phyloP scores from a whole-genome alignment of 2,113 vertebrate genomes.

The Poeciliopsis prolifica region DNA sequence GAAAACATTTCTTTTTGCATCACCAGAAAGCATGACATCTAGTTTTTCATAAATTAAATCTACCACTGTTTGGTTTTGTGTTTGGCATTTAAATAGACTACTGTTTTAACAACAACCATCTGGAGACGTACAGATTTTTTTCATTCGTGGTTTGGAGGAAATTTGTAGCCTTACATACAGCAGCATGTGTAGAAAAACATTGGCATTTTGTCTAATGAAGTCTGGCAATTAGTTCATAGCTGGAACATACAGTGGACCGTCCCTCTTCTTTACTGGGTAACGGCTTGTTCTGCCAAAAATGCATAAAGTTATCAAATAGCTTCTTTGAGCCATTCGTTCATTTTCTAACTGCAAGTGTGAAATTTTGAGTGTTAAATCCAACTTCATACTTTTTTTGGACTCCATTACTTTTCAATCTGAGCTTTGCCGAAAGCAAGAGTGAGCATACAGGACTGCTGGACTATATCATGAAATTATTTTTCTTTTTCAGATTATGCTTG shows the following conservation, averaged over 20 bases:
- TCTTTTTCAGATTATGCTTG: slow-evolving; percentile 13
- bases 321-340: slow-evolving; percentile 46
- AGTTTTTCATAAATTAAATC: neutral
- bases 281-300: slow-evolving; percentile 55
- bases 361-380: slow-evolving; percentile 70
- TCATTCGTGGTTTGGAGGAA: neutral
- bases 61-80: neutral
- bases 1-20: neutral
- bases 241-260: slow-evolving; percentile 41
- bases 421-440: slow-evolving; percentile 63
- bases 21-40: neutral
- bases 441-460: slow-evolving; percentile 33
- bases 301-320: slow-evolving; percentile 57
- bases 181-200: slow-evolving; percentile 16
- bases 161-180: slow-evolving; percentile 23
- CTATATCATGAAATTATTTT: slow-evolving; percentile 38
- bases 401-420: slow-evolving; percentile 73
- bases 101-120: neutral
- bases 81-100: neutral
- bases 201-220: slow-evolving; percentile 34
- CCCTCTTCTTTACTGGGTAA: slow-evolving; percentile 43
- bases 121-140: neutral
- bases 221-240: slow-evolving; percentile 66
- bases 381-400: slow-evolving; percentile 62
- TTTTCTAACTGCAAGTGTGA: slow-evolving; percentile 58